Evolutionary conservation across 2,113 vertebrate genomes (phyloP), one percentile per base, ranked within the genome.

Genomic region (Eubucco bourcierii): DNA sequence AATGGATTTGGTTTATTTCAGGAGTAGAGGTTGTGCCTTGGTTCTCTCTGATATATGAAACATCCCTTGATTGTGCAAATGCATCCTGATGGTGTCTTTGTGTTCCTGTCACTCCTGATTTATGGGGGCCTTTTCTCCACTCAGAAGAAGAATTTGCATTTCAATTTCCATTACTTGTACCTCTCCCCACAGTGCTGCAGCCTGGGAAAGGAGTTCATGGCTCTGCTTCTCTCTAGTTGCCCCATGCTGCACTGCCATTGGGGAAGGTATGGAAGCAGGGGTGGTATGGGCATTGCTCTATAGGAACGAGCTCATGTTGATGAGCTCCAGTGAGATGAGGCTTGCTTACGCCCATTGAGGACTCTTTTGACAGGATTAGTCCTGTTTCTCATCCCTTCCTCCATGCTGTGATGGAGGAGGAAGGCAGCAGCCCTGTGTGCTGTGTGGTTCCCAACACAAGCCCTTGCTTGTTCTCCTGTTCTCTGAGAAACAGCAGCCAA

Each of bases 21-120:
- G 91, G 80, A 95, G 72, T 9, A 15, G 93, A 96, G 88, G 76
- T 94, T 96, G 91, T 91, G 90, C 80, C 85, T 95, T 90, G 66
- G 81, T 95, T 95, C 47, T 92, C 87, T 93, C 94, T 91, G 87
- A 95, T 95, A 93, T 83, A 94, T 87, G 95, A 97, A 97, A 93
- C 88, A 93, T 94, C 53, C 90, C 88, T 83, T 96, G 95, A 96
- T 96, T 97, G 94, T 95, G 94, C 93, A 97, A 96, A 97, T 95
- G 91, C 84, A 95, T 96, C 96, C 94, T 97, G 96, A 96, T 97
- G 88, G 93, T 95, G 91, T 91, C 96, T 97, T 97, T 96, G 96
- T 97, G 96, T 96, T 96, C 93, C 90, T 97, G 96, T 97, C 97
- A 95, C 74, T 97, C 93, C 87, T 97, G 96, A 97, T 97, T 97